Conservation (phyloP, 2,113 vertebrate genomes). For the Macrotus californicus region DNA sequence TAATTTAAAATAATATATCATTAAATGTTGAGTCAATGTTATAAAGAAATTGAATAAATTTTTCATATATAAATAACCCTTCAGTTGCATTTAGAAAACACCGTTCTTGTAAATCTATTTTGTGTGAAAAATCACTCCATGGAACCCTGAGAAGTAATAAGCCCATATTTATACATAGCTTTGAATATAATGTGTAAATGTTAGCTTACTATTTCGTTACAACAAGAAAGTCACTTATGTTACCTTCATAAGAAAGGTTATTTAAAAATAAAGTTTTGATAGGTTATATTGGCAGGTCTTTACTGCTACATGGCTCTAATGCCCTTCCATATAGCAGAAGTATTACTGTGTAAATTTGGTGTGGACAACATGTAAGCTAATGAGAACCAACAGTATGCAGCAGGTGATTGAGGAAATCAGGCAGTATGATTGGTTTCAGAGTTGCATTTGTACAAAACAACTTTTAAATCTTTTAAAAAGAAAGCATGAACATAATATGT, state of each 20-base stretch:
- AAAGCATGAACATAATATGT: not conserved
- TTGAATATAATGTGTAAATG: conserved; percentile 9
- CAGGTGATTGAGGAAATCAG: conserved; percentile 6
- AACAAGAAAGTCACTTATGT: not conserved
- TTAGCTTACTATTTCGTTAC: not conserved
- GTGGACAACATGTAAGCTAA: not conserved
- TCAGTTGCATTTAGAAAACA: not conserved
- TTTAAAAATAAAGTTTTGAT: not conserved
- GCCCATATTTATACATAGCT: not conserved
- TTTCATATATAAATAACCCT: conserved; percentile 8
- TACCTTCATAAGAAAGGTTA: not conserved
- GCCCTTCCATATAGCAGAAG: not conserved
- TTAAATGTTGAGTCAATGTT: not conserved
- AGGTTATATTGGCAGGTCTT: conserved; percentile 14
- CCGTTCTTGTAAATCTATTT: not conserved
- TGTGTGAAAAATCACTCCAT: not conserved
- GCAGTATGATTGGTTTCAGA: not conserved
- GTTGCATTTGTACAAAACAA: not conserved
- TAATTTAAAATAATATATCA: conserved; percentile 16
- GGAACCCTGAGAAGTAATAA: not conserved
- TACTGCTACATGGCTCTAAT: not conserved
- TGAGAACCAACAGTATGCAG: not conserved
- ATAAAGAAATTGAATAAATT: not conserved
- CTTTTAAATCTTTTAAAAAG: conserved; percentile 10
- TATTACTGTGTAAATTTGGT: not conserved